A percentile compares a stretch with the other conserved stretches of the same genome.
phyloP scores from a whole-genome alignment of 1,140 invertebrate species.

The Zaprionus tsacasi region DNA sequence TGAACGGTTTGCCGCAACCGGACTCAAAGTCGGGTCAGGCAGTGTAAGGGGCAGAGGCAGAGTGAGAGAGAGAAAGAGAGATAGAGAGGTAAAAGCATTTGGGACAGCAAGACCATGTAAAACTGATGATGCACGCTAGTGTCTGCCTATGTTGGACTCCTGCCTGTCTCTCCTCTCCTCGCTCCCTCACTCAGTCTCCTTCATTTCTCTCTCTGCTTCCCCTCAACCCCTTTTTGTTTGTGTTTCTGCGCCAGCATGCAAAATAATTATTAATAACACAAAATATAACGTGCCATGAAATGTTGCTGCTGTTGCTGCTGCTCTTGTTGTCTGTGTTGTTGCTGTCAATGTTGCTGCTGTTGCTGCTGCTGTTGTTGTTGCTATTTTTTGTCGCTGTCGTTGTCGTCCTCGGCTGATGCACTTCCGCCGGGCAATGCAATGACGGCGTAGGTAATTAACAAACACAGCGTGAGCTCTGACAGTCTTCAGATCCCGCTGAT shows the following conservation, averaged over 20 bases:
- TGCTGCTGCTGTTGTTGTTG: constrained; percentile 44
- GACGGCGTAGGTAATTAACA: constrained; percentile 69
- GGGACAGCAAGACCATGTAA: constrained; percentile 51
- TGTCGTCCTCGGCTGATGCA: constrained; percentile 42
- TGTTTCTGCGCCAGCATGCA: constrained; percentile 49
- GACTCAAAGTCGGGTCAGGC: neutral
- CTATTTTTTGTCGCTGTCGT: constrained; percentile 45
- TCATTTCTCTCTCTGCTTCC: neutral
- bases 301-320: constrained; percentile 53
- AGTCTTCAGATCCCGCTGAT: neutral
- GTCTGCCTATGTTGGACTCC: constrained; percentile 39
- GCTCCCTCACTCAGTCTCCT: constrained; percentile 1
- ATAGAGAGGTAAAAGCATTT: neutral
- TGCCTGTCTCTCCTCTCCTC: neutral
- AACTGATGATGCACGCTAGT: constrained; percentile 39
- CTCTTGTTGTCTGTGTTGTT: constrained; percentile 37
- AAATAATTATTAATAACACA: constrained; percentile 81
- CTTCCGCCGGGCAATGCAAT: constrained; percentile 34
- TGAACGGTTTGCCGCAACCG: constrained; percentile 15
- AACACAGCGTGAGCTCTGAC: constrained; percentile 44
- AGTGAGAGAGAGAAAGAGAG: neutral
- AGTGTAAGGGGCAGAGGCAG: neutral
- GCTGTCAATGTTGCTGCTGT: constrained; percentile 47
- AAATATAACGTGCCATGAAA: constrained; percentile 61
- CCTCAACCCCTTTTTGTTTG: constrained; percentile 3